Base-by-base conservation (phyloP, 35 echinoderm and acorn worm species). In the Strongylocentrotus purpuratus region DNA sequence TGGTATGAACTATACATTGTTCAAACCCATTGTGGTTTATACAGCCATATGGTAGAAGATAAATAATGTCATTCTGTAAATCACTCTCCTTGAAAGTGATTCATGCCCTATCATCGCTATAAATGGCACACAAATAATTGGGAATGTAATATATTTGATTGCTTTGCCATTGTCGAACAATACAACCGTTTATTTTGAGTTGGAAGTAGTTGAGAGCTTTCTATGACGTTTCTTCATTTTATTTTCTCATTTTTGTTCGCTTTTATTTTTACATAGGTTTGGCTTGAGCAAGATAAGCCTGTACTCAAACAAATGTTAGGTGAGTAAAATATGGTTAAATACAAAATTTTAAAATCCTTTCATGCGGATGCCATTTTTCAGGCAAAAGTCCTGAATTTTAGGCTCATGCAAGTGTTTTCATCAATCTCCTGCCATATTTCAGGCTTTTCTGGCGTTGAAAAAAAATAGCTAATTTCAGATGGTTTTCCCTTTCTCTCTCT, bases 281-380 rank as follows among this genome's bases (percentile, higher is more conserved):
- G 97, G 97, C 88, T 98, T 33, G 97, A 98, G 25, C 94, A 86
- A 28, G 97, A 98, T 94, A 98, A 98, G 41, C 96, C 94, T 28
- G 95, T 98, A 13, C 46, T 91, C 45, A 98, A 95, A 87, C 97
- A 98, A 94, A 85, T 98, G n/a, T 86, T 86, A 95, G 95, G 97
- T 98, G 95, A 94, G 97, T 98, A 41, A 12, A 86, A 13, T 89
- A 45, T 89, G 13, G 18, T 14, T 95, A 59, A 41, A 41, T 41
- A 41, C 20, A n/a, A 78, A 28, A 78, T 8, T 28, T 3, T n/a
- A 28, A 28, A n/a, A n/a, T 78, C 5, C 50, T 78, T 78, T 78
- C 18, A 28, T 17, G 11, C 11, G 52, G 9, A 28, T 78, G 0
- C 65, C 28, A 4, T 22, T 78, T 78, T 28, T 22, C 6, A 59